Evolutionary conservation across 2,113 vertebrate genomes (phyloP), one percentile per base, ranked within the genome.

Genomic region (Myanophis thanlyinensis): DNA sequence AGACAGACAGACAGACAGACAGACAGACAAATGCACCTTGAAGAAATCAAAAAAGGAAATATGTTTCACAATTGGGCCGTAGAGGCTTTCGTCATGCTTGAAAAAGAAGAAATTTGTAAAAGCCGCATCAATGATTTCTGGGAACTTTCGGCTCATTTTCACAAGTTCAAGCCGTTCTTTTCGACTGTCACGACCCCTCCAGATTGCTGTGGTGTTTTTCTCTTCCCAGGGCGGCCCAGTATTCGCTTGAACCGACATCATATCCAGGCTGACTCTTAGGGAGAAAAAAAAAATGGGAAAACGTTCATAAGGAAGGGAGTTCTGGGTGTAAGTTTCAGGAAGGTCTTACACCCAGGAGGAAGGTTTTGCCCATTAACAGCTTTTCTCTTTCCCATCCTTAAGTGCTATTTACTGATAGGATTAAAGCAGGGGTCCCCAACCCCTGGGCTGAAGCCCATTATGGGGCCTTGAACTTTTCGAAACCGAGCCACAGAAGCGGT

Each of bases 41-140:
- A 99, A 99, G 96, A 99, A 99, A 97, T 99, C 99, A 93, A 99
- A 99, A 97, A 99, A 99, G 0, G 99, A 99, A 90, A 99, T 99
- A 30, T 99, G 99, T 90, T 99, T 99, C 96, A 99, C 99, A n/a
- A 99, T 98, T 5, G 99, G 99, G 22, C 99, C 99, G 20, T 99
- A 99, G 6, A 99, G 98, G 90, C 96, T 98, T 97, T 99, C 99
- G 0, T 99, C 98, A 0, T 99, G 99, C 94, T 99, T 98, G 94
- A 99, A 99, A 97, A 99, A 99, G 97, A 99, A 99, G 95, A 99
- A 99, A 96, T 99, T 99, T 91, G 99, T 99, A 94, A 99, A 99
- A 56, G 99, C 99, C 12, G 99, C 99, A 3, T 99, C 98, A n/a
- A 99, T 97, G 95, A 98, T 93, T 44, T 98, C 93, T 0, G 99